Evolutionary conservation across 2,888 invertebrate genomes (phyloP).

Genomic region (Deilephila porcellus): DNA sequence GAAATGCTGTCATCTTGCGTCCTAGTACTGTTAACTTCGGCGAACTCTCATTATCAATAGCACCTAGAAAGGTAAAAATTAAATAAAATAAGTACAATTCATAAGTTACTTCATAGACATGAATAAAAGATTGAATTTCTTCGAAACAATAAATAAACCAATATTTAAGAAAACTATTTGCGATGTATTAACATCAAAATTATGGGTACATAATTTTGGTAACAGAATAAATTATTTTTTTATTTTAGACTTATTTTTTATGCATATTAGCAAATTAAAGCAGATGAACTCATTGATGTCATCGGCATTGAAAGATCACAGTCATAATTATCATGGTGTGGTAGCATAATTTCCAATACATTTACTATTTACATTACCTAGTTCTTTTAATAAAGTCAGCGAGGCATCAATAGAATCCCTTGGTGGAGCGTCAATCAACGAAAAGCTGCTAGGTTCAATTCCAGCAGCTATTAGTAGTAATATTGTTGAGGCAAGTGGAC

Average conservation of each 20-base stretch:
- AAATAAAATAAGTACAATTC: background rate
- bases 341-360: background rate
- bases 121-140: too few species aligned
- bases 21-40: constrained; percentile 91
- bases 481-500: constrained; percentile 88
- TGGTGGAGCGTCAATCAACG: constrained; percentile 95
- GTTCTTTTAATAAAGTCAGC: constrained; percentile 86
- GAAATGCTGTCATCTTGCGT: constrained; percentile 94
- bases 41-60: constrained; percentile 85
- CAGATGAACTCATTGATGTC: too few species aligned
- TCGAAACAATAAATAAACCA: too few species aligned
- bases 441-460: constrained; percentile 92
- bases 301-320: too few species aligned
- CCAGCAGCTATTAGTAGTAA: constrained; percentile 94
- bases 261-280: too few species aligned
- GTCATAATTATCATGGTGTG: too few species aligned
- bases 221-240: too few species aligned
- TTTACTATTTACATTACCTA: constrained; percentile 72
- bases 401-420: constrained; percentile 88
- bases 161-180: too few species aligned
- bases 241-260: too few species aligned
- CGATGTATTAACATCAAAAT: too few species aligned
- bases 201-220: too few species aligned
- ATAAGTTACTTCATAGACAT: too few species aligned
- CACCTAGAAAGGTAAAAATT: constrained; percentile 69